A percentile compares a stretch with the other conserved stretches of the same genome.
Evolutionary conservation across 2,113 vertebrate genomes (phyloP).

Genomic region (Jacana jacana): DNA sequence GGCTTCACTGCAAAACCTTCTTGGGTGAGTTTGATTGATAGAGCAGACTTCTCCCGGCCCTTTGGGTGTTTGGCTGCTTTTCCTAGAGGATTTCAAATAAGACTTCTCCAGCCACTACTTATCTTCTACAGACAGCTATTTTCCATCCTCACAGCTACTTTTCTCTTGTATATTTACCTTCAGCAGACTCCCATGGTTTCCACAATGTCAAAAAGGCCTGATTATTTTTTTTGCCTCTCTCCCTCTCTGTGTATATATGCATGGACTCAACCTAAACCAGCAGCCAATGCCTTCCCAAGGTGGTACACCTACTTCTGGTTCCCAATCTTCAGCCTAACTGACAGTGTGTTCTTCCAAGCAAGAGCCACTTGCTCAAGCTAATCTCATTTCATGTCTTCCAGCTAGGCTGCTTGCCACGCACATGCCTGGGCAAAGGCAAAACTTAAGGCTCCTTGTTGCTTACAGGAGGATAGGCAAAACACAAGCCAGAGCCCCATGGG

Average conservation of each 20-base stretch:
- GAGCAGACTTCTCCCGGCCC: neutral
- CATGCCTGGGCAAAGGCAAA: neutral
- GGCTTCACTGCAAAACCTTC: conserved; percentile 9
- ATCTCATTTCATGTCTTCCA: conserved; percentile 19
- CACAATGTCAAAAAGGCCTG: neutral
- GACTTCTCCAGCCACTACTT: conserved; percentile 52
- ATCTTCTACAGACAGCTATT: conserved; percentile 59
- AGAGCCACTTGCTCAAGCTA: neutral
- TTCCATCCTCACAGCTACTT: conserved; percentile 6
- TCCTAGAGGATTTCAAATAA: conserved; percentile 41
- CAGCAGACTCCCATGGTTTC: neutral
- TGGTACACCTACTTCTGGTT: neutral
- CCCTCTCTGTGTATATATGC: fast-evolving
- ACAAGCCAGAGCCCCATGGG: conserved; percentile 8
- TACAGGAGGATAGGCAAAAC: neutral
- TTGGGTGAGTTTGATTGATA: neutral
- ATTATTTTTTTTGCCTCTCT: neutral
- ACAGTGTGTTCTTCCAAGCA: neutral
- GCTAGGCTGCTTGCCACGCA: conserved; percentile 34
- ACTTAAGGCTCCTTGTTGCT: neutral
- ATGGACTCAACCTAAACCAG: neutral
- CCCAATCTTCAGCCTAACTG: neutral
- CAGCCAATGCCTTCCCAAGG: neutral
- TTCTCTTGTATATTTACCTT: conserved; percentile 19
- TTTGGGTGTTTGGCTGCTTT: conserved; percentile 30